Evolutionary conservation across 2,113 vertebrate genomes (phyloP).

Genomic region (Stercorarius parasiticus): DNA sequence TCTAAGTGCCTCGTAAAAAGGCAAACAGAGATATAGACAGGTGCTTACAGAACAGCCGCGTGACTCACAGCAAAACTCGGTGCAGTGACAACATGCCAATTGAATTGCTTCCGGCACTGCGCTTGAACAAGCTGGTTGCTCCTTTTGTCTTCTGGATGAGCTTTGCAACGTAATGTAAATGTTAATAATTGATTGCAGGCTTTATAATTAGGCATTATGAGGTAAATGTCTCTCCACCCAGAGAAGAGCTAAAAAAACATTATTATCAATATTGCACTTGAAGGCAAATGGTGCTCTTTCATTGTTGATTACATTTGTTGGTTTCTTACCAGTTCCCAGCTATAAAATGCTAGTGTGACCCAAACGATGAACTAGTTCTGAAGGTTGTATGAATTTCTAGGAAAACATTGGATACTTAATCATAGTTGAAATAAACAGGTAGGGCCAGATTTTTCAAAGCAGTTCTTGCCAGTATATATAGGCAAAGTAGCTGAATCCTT

Average conservation of each 20-base stretch:
- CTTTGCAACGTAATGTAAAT: slow-evolving; percentile 57
- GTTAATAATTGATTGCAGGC: slow-evolving; percentile 48
- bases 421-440: neutral
- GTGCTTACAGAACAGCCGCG: neutral
- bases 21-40: neutral
- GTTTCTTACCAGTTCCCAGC: neutral
- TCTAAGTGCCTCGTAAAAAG: neutral
- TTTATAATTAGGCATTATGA: slow-evolving; percentile 58
- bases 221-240: slow-evolving; percentile 44
- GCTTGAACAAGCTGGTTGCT: slow-evolving; percentile 28
- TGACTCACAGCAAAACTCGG: slow-evolving; percentile 6
- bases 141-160: slow-evolving; percentile 53
- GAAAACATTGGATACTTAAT: neutral
- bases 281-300: neutral
- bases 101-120: slow-evolving; percentile 45
- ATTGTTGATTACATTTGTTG: neutral
- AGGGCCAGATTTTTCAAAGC: neutral
- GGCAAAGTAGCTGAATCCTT: neutral
- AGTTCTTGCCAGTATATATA: neutral
- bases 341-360: neutral
- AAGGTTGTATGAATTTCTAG: neutral
- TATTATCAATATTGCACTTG: neutral
- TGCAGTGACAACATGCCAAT: slow-evolving; percentile 18
- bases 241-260: slow-evolving; percentile 23
- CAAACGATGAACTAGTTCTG: neutral